Base-by-base conservation (phyloP, 1,140 invertebrate genomes). In the Batillaria attramentaria region DNA sequence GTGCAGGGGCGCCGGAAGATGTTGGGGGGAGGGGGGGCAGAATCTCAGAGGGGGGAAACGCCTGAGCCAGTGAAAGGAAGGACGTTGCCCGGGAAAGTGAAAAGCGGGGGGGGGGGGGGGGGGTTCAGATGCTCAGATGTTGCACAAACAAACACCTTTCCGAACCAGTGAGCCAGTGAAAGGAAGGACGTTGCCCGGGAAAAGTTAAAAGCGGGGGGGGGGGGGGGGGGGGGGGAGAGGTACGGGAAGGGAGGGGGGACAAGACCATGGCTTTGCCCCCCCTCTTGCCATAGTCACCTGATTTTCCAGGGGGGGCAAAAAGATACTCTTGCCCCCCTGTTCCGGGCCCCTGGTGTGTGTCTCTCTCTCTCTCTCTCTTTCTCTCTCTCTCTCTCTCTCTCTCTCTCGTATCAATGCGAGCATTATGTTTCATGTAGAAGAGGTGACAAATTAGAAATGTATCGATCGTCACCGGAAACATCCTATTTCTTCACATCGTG, bases 301-400 rank as follows among this genome's bases (percentile, higher is more conserved):
- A 6, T 31, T 60, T 20, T 60, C 6, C 31, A n/a, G 24, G 24
- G 24, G 6, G 6, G 6, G 24, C 6, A 6, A 6, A n/a, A 4
- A 6, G 24, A 6, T 6, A 6, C 57, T 60, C 57, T 60, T n/a
- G 6, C 6, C 4, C 57, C 24, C 57, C 31, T 31, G 24, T n/a
- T 8, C 57, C 31, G 6, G 8, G 24, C 6, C 31, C 24, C 31
- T 4, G 24, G 4, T 24, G 24, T 60, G 24, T 60, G 57, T 24
- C 24, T 60, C 4, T 6, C 6, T 8, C 4, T 60, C 24, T 60
- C 6, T 60, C 57, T 60, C 8, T 60, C 57, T 60, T 5, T 60
- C 57, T 60, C 8, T 60, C 57, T 60, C 8, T 60, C 57, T 60
- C 57, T 60, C 57, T 60, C 57, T 60, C 57, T 60, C 57, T 60